Evolutionary conservation across 2,113 vertebrate genomes (phyloP).

Genomic region (Ammodytes marinus): DNA sequence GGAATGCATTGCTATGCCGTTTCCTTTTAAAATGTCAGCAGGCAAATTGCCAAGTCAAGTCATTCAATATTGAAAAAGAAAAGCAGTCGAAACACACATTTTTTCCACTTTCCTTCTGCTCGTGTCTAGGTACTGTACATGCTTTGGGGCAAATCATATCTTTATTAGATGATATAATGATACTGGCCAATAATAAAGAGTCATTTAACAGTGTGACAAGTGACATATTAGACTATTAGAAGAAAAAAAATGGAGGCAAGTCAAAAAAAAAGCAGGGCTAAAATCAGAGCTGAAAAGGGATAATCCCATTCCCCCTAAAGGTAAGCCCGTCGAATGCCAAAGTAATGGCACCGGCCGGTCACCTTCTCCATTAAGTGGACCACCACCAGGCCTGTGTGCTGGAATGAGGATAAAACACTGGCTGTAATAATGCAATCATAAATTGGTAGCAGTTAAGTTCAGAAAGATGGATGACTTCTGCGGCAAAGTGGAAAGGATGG

Average conservation of each 20-base stretch:
- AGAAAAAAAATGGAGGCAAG: slow-evolving; percentile 7
- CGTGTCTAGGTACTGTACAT: no score
- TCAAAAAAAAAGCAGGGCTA: slow-evolving; percentile 1
- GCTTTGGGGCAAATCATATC: not conserved
- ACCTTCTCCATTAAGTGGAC: slow-evolving; percentile 67
- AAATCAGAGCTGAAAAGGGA: not conserved
- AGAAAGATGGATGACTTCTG: slow-evolving; percentile 75
- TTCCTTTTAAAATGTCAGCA: slow-evolving; percentile 76
- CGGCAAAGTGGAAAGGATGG: slow-evolving; percentile 71
- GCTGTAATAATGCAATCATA: slow-evolving; percentile 76
- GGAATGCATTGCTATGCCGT: slow-evolving; percentile 44
- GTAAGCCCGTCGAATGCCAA: slow-evolving; percentile 1
- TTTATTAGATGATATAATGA: not conserved
- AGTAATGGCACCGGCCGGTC: slow-evolving; percentile 48
- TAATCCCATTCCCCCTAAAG: slow-evolving; percentile 38
- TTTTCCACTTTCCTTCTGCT: not conserved
- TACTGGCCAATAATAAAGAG: not conserved
- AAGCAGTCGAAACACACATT: not conserved
- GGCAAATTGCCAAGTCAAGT: slow-evolving; percentile 65
- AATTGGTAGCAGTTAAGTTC: slow-evolving; percentile 78
- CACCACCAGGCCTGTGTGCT: slow-evolving; percentile 38
- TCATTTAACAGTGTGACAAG: not conserved
- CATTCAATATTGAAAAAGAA: slow-evolving; percentile 54
- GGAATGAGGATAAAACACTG: slow-evolving; percentile 66
- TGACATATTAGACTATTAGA: not conserved